phyloP scores from a whole-genome alignment of 92 coral and sea anemone species.

The Actinostola sp. region DNA sequence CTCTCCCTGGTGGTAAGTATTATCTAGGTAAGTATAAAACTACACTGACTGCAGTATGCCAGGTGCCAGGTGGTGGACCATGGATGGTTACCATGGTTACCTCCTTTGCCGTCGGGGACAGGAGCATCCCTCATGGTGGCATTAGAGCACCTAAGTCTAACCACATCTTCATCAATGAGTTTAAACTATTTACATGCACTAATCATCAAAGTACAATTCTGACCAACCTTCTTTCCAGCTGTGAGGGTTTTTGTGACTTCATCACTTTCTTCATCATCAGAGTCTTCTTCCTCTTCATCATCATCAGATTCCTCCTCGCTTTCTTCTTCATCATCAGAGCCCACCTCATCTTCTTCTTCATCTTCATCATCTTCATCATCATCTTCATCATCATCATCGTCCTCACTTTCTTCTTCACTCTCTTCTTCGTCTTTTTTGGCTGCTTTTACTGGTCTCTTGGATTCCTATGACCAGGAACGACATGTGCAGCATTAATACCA shows the following conservation, averaged over 20 bases:
- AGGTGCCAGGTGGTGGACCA: no score
- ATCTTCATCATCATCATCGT: slow-evolving; percentile 42
- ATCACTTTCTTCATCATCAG: slow-evolving; percentile 58
- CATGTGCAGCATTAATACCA: no score
- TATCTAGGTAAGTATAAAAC: no score
- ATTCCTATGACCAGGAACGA: neutral
- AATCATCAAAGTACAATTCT: neutral
- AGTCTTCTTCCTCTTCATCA: slow-evolving; percentile 48
- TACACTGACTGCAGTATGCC: no score
- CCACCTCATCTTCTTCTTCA: slow-evolving; percentile 58
- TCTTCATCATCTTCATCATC: slow-evolving; percentile 47
- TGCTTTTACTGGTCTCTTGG: neutral
- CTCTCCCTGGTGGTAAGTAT: no score
- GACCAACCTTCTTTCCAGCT: slow-evolving; percentile 41
- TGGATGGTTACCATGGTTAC: no score
- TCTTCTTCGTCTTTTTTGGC: neutral
- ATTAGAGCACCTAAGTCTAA: no score
- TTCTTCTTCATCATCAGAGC: slow-evolving; percentile 51
- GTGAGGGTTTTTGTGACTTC: slow-evolving; percentile 44
- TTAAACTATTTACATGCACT: no score
- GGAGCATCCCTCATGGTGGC: no score
- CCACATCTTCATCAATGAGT: no score
- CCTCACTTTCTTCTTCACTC: slow-evolving; percentile 42
- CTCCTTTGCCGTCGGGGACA: no score
- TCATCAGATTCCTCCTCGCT: slow-evolving; percentile 40